Base-by-base conservation (phyloP, 2,797 vertebrate genomes). In the Margarornis squamiger region DNA sequence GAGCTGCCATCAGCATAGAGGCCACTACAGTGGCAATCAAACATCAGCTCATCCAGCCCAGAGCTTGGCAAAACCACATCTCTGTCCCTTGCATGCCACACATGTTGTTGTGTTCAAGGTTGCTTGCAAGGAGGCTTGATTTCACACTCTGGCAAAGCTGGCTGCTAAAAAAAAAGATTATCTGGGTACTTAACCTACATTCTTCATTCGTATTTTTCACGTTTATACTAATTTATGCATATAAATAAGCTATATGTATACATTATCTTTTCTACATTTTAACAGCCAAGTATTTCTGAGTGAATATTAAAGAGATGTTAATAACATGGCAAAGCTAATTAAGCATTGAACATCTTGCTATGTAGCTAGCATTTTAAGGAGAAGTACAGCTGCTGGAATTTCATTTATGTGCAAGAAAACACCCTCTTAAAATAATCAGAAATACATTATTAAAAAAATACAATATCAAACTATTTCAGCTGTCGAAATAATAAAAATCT, bases 241-340 rank as follows among this genome's bases (percentile, higher is more conserved):
- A 89, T 77, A 91, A 87, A 90, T 78, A 79, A 81, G 73, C 87
- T 91, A 75, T 58, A 96, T 29, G 61, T 74, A 89, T 51, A 67
- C 49, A 67, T 70, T 52, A 90, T 57, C 63, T 87, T 90, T 71
- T 76, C 83, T 75, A 45, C 68, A 62, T 74, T 94, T 88, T 55
- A 94, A 61, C 62, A 85, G 84, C 36, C 85, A 90, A 86, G 62
- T 70, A 86, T 45, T 89, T 93, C 74, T 79, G 38, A 89, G 55
- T 88, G 91, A 95, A 93, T 91, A 94, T 94, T 94, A 94, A 96
- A 88, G 65, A 84, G 82, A 94, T 88, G 66, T n/a, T 93, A 95
- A 94, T 90, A 76, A 58, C 70, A 74, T 27, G 39, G 75, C 86
- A 88, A 58, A 72, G 68, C 61, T 97, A 96, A 95, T 96, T 95